phyloP scores from a whole-genome alignment of 2,797 vertebrate species.

The Hippocampus kuda region DNA sequence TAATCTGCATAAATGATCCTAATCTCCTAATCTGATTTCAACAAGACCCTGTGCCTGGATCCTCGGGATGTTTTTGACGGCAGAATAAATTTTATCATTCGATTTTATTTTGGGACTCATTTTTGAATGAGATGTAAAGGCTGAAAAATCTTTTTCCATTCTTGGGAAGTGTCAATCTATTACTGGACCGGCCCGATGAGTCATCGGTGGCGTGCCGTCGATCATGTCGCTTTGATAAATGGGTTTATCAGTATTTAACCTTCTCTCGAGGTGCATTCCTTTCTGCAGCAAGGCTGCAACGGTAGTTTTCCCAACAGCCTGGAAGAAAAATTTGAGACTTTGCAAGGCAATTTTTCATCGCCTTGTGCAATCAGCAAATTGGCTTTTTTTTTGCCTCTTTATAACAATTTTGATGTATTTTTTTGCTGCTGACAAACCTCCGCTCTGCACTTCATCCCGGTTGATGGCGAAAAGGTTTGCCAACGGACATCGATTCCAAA shows the following conservation, averaged over 20 bases:
- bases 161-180: neutral
- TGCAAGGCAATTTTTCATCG: no score
- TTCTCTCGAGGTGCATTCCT: slow-evolving; percentile 50
- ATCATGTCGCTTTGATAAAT: slow-evolving; percentile 47
- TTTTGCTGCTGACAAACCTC: no score
- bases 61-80: slow-evolving; percentile 15
- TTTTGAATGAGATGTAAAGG: neutral
- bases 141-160: neutral
- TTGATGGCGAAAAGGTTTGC: no score
- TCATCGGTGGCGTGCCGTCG: slow-evolving; percentile 35
- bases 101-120: slow-evolving; percentile 11
- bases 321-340: neutral
- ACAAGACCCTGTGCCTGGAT: slow-evolving; percentile 27
- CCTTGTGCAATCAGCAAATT: no score
- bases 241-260: slow-evolving; percentile 67
- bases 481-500: no score
- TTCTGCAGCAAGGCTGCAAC: slow-evolving; percentile 16
- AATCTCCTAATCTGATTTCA: slow-evolving; percentile 76
- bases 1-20: slow-evolving; percentile 66
- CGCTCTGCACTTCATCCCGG: no score
- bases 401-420: no score
- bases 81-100: slow-evolving; percentile 5
- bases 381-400: no score
- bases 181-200: slow-evolving; percentile 13
- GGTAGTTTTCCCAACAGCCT: slow-evolving; percentile 13